phyloP scores from a whole-genome alignment of 2,113 vertebrate genomes.

The Phaethornis superciliosus region DNA sequence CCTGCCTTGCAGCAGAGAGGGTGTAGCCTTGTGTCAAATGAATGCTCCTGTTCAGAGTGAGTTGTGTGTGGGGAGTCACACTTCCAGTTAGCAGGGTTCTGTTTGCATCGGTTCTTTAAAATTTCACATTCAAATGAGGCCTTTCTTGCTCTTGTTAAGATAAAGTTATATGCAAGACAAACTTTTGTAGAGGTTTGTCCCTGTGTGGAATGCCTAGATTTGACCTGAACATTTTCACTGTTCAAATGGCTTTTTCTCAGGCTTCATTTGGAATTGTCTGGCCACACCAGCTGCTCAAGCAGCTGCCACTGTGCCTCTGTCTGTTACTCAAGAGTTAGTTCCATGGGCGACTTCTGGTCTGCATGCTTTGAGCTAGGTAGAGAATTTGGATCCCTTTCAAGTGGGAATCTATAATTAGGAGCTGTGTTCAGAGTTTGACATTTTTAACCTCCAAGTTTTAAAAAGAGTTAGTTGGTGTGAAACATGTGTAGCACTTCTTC shows the following conservation, averaged over 20 bases:
- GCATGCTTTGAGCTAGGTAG: constrained; percentile 24
- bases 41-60: not conserved
- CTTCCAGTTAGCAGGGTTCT: not conserved
- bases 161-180: not conserved
- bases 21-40: not conserved
- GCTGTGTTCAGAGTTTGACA: not conserved
- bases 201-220: not conserved
- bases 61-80: not conserved
- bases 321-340: not conserved
- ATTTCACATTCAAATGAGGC: not conserved
- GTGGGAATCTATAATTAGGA: constrained; percentile 9
- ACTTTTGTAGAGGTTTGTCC: not conserved
- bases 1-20: not conserved
- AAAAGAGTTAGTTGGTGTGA: not conserved
- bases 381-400: constrained; percentile 28
- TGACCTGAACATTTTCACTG: not conserved
- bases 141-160: not conserved
- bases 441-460: not conserved
- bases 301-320: constrained; percentile 23
- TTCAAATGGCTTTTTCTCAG: not conserved
- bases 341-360: not conserved
- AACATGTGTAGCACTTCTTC: not conserved
- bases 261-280: not conserved
- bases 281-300: constrained; percentile 8
- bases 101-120: not conserved